Evolutionary conservation across 2,797 vertebrate species (phyloP), one percentile per base, ranked within the genome.

Genomic region (Gobio occitaniae): DNA sequence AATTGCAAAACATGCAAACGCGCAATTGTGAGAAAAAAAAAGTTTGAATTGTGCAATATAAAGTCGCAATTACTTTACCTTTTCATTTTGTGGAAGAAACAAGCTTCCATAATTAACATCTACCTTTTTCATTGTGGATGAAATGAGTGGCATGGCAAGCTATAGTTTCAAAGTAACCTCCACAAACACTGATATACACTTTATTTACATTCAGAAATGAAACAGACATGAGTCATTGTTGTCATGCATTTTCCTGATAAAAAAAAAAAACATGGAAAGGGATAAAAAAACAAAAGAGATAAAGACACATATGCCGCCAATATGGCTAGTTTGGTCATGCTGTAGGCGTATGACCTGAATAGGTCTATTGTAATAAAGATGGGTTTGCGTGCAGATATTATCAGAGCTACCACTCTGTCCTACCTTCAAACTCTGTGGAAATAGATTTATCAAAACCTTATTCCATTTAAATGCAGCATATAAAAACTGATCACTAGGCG

Each of bases 361-460:
- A 77, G 75, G 48, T 56, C 59, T 81, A 78, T 86, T 84, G 78
- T 88, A 88, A 65, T 76, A 65, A 83, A 84, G 85, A 80, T 84
- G 48, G 78, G 84, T 84, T 90, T 88, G 85, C 56, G 80, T 88
- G 89, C 36, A 80, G 74, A 90, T 88, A 87, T 77, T 80, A 84
- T 70, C 78, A 85, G 84, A 87, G 83, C 86, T 59, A 48, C 11
- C 17, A 75, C 86, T 81, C 87, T 83, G 76, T 91, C 59, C 59
- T n/a, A 16, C n/a, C 77, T 78, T 56, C 76, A 78, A n/a, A 61
- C 38, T 44, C 38, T 16, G 47, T 36, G 25, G 9, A 75, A 75
- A 75, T 54, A 19, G 8, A 75, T 75, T 36, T 36, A 75, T 75
- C 29, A 75, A 36, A 75, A 75, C 50, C 19, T 10, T 78, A 15